Evolutionary conservation across 2,113 vertebrate species (phyloP), one percentile per base, ranked within the genome.

Genomic region (Onychostruthus taczanowskii): DNA sequence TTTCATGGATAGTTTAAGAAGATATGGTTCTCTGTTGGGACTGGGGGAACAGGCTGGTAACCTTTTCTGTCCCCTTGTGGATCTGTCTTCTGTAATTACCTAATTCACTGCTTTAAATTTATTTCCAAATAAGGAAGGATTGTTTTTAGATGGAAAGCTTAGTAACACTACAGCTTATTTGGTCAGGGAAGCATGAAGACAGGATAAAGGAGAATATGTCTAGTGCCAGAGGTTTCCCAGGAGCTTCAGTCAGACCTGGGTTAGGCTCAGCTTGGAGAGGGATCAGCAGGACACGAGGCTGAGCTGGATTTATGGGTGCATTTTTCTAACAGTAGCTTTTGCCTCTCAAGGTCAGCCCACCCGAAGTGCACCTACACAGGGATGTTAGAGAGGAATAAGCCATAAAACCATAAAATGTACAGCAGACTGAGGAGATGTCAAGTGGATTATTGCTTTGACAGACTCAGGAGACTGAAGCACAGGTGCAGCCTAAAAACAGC

Each of bases 301-400:
- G 77, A 87, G 69, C 81, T 77, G 94, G 77, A 80, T 90, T 97
- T 94, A 87, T 47, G 76, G 79, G 22, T 66, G 33, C 7, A 41
- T 75, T 86, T 93, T 64, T 66, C 33, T 27, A 53, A 63, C 26
- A 56, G 70, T 2, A 83, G 68, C 75, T 89, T 83, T 44, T 84
- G 24, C 70, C 46, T 78, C 81, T 82, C 90, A 87, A 97, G 94
- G 92, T 96, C 94, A 94, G 41, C 67, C 77, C 47, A 41, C 83
- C 46, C 3, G 13, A 96, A 84, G 64, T 56, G 46, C 53, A 15
- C 3, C 31, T 37, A 18, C 73, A 35, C 24, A 56, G 59, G 17
- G 86, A 86, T 3, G 52, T 22, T 86, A 35, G 3, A 55, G 84
- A 93, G 59, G 37, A 92, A 68, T 50, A 77, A 78, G 76, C 84